Percentiles rank a stretch among this genome's conserved stretches.
These are phyloP conservation scores for Microcebus ravelobensis DNA, from an alignment of 2,113 vertebrate species.

Conservation along the genomic window DNA sequence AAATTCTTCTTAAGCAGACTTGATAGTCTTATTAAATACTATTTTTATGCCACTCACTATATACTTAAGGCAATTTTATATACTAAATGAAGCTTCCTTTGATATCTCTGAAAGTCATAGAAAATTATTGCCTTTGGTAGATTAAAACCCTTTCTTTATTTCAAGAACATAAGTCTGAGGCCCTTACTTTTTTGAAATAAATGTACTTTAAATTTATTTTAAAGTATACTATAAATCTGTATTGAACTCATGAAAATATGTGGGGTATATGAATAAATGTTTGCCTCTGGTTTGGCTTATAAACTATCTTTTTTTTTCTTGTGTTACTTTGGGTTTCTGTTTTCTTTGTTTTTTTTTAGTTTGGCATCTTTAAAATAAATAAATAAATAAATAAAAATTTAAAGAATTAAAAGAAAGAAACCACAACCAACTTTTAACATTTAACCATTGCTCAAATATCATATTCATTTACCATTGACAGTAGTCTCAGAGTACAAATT, in stretches of 20 bases:
- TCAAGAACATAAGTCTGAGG: background rate
- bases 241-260: background rate
- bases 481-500: background rate
- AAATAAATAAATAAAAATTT: no score
- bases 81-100: background rate
- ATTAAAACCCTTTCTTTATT: background rate
- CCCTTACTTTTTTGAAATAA: background rate
- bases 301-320: background rate
- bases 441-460: background rate
- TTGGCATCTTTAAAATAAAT: background rate
- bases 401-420: background rate
- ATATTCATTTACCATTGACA: background rate
- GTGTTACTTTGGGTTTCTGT: background rate
- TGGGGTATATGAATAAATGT: background rate
- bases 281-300: background rate
- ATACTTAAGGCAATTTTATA: background rate
- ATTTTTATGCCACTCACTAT: background rate
- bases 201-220: slow-evolving; percentile 8
- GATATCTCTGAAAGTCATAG: background rate
- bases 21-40: background rate
- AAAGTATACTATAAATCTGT: slow-evolving; percentile 3
- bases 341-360: background rate
- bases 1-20: background rate
- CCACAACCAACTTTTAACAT: background rate
- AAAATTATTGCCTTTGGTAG: background rate